Base-by-base conservation (phyloP, 2,888 invertebrate species). In the Eurytoma adleriae region DNA sequence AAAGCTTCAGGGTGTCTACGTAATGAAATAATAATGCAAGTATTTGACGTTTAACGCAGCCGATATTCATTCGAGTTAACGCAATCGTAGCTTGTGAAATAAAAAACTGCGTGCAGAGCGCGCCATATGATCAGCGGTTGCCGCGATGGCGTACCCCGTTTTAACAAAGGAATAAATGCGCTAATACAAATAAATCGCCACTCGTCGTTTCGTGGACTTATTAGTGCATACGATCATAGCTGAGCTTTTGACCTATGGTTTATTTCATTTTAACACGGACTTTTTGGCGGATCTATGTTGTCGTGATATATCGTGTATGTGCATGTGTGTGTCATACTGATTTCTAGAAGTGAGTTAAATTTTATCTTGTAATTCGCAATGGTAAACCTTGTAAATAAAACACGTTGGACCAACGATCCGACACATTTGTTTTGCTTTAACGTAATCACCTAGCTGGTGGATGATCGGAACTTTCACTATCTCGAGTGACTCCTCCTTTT, bases 391-490 rank as follows among this genome's bases (percentile, higher is more conserved):
- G 84, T 84, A 84, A 85, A 86, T 85, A 84, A 85, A 86, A 84
- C 83, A 86, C 84, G 86, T 77, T 85, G 85, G 84, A 83, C 84
- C 83, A 84, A 85, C 83, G 84, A 84, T 81, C 85, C 86, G 85
- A 84, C 86, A 85, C 85, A 84, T 87, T 86, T 85, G 79, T 86
- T 87, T 86, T 85, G 88, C 85, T 87, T 85, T 89, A 90, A 88
- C 88, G 88, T 90, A 90, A 90, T 90, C 90, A 92, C 92, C 92
- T 92, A 90, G 92, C 91, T 87, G 92, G 92, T 83, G 92, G 92
- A 88, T 92, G 92, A 85, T 93, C 93, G 80, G 92, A 91, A 85
- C 92, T 91, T 91, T 93, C 92, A 87, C 92, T 92, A 86, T 93
- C 92, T 89, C 92, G 93, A 83, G 93, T 80, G 71, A 18, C 78